A percentile compares a stretch with the other conserved stretches of the same genome.
Evolutionary conservation across 2,113 vertebrate genomes (phyloP).

Genomic region (Asarcornis scutulata): DNA sequence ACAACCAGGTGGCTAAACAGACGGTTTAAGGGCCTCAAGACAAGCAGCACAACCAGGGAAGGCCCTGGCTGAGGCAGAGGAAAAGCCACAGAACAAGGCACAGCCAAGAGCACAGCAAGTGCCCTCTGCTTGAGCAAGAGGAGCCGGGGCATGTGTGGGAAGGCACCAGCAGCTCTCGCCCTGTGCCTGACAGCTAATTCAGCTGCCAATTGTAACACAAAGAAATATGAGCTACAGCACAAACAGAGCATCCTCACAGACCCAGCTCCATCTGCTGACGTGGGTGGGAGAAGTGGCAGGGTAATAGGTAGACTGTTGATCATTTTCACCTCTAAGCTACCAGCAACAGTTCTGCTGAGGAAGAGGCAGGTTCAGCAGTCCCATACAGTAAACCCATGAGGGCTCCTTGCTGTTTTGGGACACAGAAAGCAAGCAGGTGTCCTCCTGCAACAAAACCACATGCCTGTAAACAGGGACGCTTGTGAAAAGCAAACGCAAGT

Average conservation of each 20-base stretch:
- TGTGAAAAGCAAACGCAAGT: background rate
- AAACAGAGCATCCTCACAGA: background rate
- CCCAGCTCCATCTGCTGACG: background rate
- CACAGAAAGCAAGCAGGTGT: background rate
- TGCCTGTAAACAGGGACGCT: background rate
- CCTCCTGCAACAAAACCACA: background rate
- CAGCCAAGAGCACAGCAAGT: background rate
- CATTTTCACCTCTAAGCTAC: background rate
- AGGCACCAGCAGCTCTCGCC: background rate
- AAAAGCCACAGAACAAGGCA: background rate
- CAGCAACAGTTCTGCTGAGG: background rate
- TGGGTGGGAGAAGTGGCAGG: background rate
- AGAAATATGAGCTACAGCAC: background rate
- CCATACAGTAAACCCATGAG: background rate
- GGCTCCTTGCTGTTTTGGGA: background rate
- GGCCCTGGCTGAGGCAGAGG: background rate
- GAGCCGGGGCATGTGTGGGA: fast-evolving
- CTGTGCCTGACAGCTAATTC: fast-evolving
- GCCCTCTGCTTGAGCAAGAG: background rate
- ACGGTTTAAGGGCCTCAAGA: background rate
- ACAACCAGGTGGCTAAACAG: background rate
- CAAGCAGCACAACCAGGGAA: background rate
- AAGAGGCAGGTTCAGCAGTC: fast-evolving
- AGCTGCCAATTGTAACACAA: background rate
- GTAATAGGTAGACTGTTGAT: background rate